phyloP scores from a whole-genome alignment of 1,140 invertebrate genomes.

The Charaxes varanes region DNA sequence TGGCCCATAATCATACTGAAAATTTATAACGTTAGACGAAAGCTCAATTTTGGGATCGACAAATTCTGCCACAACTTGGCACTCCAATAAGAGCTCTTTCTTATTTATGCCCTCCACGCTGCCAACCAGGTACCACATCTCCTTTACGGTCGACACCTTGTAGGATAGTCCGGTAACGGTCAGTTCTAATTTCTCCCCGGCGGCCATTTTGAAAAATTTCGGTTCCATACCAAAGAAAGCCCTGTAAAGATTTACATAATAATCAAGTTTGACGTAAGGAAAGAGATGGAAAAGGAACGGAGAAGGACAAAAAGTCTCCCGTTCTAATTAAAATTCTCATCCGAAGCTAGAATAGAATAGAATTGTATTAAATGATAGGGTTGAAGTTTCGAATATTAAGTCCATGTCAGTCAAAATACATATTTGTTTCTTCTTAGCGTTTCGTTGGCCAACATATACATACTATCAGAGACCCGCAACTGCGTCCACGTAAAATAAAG shows the following conservation, averaged over 20 bases:
- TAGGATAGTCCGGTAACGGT: constrained; percentile 43
- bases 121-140: constrained; percentile 63
- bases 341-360: constrained; percentile 5
- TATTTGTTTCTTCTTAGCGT: no score
- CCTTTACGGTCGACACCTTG: constrained; percentile 48
- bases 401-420: no score
- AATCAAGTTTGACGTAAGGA: no score
- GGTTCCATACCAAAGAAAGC: constrained; percentile 57
- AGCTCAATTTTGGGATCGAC: constrained; percentile 64
- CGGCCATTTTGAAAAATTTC: constrained; percentile 47
- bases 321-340: no score
- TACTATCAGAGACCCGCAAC: no score
- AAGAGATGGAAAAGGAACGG: no score
- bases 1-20: constrained; percentile 58
- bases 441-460: no score
- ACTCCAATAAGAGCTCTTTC: constrained; percentile 58
- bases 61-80: constrained; percentile 51
- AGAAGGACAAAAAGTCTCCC: no score
- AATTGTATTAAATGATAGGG: no score
- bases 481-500: no score
- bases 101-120: constrained; percentile 65
- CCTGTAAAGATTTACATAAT: no score
- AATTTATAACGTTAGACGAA: constrained; percentile 40
- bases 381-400: no score
- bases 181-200: constrained; percentile 55